phyloP scores from a whole-genome alignment of 37 sponge, comb jelly and placozoan genomes.

The Halichondria panicea region DNA sequence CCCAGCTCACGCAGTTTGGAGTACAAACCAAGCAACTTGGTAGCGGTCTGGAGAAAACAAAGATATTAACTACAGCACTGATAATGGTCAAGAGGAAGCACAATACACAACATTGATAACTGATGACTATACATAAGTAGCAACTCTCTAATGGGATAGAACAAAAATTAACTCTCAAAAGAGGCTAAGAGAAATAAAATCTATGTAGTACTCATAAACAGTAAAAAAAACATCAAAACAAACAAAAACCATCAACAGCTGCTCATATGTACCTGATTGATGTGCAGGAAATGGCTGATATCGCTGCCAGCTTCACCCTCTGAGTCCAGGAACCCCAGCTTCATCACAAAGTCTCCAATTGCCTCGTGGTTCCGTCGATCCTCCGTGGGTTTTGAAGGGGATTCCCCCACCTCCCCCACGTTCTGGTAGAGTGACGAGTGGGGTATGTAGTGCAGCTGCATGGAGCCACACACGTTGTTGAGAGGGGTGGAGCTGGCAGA shows the following conservation, averaged over 20 bases:
- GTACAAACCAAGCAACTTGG: constrained; percentile 34
- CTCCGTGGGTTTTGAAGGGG: neutral
- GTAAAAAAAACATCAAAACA: no score
- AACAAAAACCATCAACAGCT: neutral
- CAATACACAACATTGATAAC: no score
- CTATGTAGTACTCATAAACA: neutral
- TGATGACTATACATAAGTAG: no score
- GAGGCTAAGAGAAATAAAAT: neutral
- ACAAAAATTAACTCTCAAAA: neutral
- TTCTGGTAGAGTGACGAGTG: constrained; percentile 24
- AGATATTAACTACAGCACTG: neutral
- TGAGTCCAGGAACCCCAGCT: constrained; percentile 77
- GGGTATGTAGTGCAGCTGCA: constrained; percentile 36
- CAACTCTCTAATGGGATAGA: no score
- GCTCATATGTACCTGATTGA: constrained; percentile 47
- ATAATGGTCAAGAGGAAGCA: no score
- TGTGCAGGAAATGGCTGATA: constrained; percentile 43
- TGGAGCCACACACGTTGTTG: neutral
- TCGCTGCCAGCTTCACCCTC: constrained; percentile 19
- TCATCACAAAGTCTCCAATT: constrained; percentile 81
- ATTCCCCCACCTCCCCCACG: constrained; percentile 13
- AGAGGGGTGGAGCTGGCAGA: neutral
- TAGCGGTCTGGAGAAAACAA: constrained; percentile 43
- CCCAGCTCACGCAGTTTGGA: constrained; percentile 58
- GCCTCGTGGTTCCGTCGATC: constrained; percentile 26